Evolutionary conservation across 2,888 invertebrate species (phyloP).

Genomic region (Yponomeuta evonymella): DNA sequence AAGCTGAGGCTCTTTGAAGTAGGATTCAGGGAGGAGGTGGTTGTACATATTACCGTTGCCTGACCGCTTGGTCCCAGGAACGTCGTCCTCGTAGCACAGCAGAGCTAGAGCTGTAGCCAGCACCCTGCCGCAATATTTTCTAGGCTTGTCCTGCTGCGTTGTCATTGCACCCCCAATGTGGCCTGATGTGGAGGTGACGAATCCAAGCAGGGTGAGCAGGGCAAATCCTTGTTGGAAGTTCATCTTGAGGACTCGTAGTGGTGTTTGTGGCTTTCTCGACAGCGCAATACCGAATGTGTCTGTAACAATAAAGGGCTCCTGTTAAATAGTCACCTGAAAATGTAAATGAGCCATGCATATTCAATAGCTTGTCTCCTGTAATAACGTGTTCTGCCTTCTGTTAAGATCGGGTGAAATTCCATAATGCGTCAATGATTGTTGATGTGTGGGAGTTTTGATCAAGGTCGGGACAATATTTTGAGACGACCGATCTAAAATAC

Average conservation of each 20-base stretch:
- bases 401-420: neutral
- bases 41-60: conserved; percentile 37
- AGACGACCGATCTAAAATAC: too few species aligned
- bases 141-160: conserved; percentile 33
- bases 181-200: conserved; percentile 27
- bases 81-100: conserved; percentile 35
- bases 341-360: conserved; percentile 39
- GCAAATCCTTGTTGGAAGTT: conserved; percentile 28
- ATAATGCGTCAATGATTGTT: neutral
- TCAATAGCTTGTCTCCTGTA: conserved; percentile 26
- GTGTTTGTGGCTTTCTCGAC: neutral
- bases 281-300: neutral
- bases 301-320: conserved; percentile 20
- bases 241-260: conserved; percentile 33
- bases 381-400: neutral
- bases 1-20: conserved; percentile 33
- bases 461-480: too few species aligned
- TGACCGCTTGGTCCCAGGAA: conserved; percentile 32
- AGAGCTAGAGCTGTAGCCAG: conserved; percentile 40
- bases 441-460: too few species aligned
- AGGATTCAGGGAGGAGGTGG: conserved; percentile 36
- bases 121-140: conserved; percentile 45
- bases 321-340: conserved; percentile 40
- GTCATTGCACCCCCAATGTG: conserved; percentile 34
- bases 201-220: conserved; percentile 27